phyloP scores from a whole-genome alignment of 2,113 vertebrate species.

The Archocentrus centrarchus region DNA sequence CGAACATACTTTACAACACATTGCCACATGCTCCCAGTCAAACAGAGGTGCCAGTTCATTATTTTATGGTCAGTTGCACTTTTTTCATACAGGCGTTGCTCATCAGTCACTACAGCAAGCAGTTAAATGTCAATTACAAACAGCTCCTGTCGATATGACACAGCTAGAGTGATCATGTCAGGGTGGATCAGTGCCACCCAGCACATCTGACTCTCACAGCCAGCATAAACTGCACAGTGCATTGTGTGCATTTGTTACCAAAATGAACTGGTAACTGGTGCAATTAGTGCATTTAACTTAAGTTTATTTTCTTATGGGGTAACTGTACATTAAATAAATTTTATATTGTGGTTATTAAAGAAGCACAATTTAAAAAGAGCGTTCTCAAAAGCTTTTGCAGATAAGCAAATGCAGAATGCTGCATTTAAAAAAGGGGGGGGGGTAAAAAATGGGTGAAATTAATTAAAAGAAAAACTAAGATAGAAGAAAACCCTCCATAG shows the following conservation, averaged over 20 bases:
- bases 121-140: slow-evolving; percentile 62
- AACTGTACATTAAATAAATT: neutral
- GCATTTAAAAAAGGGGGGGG: neutral
- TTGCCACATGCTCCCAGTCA: rapidly evolving
- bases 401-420: neutral
- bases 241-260: neutral
- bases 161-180: neutral
- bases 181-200: slow-evolving; percentile 25
- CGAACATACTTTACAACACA: neutral
- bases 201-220: slow-evolving; percentile 4
- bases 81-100: slow-evolving; percentile 18
- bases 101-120: slow-evolving; percentile 39
- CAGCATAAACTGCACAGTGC: neutral
- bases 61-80: slow-evolving; percentile 17
- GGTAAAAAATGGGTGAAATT: neutral
- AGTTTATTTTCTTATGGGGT: neutral
- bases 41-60: slow-evolving; percentile 19
- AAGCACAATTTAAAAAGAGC: rapidly evolving
- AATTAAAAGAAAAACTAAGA: neutral
- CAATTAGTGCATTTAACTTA: neutral
- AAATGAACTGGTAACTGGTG: rapidly evolving
- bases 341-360: neutral
- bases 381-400: neutral
- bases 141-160: slow-evolving; percentile 41
- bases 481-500: neutral